Base-by-base conservation (phyloP, 2,888 invertebrate species). In the Pogonocherus hispidulus region DNA sequence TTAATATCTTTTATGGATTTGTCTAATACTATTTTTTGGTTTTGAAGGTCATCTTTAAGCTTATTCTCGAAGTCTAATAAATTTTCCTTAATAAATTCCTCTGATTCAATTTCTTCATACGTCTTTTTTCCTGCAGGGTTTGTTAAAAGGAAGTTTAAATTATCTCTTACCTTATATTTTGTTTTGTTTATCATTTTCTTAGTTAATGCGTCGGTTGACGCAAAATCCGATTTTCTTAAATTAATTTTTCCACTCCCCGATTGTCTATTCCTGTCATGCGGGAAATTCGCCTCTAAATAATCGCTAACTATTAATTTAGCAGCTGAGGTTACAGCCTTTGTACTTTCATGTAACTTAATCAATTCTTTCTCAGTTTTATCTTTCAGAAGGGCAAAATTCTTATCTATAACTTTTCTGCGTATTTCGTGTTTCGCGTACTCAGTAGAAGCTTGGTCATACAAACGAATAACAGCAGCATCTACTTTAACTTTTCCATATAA, bases 81-180 rank as follows among this genome's bases (percentile, higher is more conserved):
- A 27, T 67, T 62, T 2, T 51, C 57, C 18, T 41, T 63, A 3
- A 63, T 35, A n/a, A 51, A 32, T 18, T 67, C 14, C 32, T 67
- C 67, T 1, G 52, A 57, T 44, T 63, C 41, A 5, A 63, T 19
- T 19, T 67, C 67, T 22, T 63, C 51, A 5, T 8, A 9, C 1
- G 67, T 62, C 55, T 63, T 63, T 1, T 22, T 55, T 9, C 56
- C 56, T 19, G 20, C 51, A 1, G 57, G 56, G 55, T 67, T 51
- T 46, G 19, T 56, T 9, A 63, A 32, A 6, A 67, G 27, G 14
- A 51, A 22, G 46, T 55, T 51, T 1, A 67, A 19, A 4, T 63
- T 63, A 9, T 63, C 63, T n/a, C 9, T 16, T 11, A 67, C 49
- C 8, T 19, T 9, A 20, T 14, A 14, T 46, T 59, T 68, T 6